Percentiles rank a stretch among this genome's conserved stretches.
phyloP scores from a whole-genome alignment of 2,113 vertebrate species.

The Xiphophorus maculatus region DNA sequence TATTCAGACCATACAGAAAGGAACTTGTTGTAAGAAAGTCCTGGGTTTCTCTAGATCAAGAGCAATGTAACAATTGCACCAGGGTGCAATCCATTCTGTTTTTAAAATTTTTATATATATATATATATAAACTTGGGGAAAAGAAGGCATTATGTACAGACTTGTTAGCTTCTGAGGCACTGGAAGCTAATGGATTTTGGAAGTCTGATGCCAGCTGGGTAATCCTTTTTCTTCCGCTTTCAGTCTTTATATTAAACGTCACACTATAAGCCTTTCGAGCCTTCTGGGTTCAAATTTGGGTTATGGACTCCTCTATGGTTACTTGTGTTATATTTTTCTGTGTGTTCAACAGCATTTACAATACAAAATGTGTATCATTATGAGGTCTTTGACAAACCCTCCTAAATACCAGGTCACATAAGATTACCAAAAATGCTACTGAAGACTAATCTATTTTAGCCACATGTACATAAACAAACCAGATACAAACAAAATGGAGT shows the following conservation, averaged over 20 bases:
- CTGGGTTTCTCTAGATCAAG: not conserved
- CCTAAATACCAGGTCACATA: slow-evolving; percentile 14
- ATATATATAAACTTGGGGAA: not conserved
- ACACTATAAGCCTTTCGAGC: slow-evolving; percentile 10
- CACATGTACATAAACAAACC: slow-evolving; percentile 10
- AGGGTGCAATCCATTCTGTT: not conserved
- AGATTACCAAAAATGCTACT: not conserved
- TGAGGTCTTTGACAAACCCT: not conserved
- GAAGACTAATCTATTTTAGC: slow-evolving; percentile 2
- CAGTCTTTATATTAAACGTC: slow-evolving; percentile 24
- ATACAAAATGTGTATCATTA: not conserved
- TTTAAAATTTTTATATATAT: not conserved
- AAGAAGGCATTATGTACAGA: not conserved
- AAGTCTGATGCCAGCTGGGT: not conserved
- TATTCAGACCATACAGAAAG: not conserved
- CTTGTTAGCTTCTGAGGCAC: not conserved
- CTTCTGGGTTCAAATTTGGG: slow-evolving; percentile 5
- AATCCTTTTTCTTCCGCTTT: slow-evolving; percentile 1
- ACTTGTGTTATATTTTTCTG: not conserved
- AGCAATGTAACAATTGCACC: not conserved
- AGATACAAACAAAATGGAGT: slow-evolving; percentile 20
- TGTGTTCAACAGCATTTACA: not conserved
- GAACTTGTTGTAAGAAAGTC: not conserved
- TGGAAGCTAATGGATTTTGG: not conserved
- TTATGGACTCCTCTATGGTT: not conserved